Evolutionary conservation across 2,113 vertebrate species (phyloP).

Genomic region (Potamarius usumacintae): DNA sequence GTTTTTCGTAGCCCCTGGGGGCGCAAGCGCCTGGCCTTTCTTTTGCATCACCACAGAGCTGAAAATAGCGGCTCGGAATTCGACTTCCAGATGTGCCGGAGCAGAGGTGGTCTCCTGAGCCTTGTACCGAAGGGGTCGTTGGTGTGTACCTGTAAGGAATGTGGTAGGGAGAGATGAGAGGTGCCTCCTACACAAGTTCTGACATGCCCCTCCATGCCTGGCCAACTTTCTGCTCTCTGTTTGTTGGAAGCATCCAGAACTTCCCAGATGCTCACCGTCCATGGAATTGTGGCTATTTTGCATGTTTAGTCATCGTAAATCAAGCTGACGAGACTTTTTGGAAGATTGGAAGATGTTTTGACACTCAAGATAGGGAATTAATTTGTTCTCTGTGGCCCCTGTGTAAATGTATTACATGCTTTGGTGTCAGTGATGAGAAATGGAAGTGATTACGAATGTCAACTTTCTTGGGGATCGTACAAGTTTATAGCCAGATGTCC

Average conservation of each 20-base stretch:
- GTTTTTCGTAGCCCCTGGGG: slow-evolving; percentile 37
- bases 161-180: slow-evolving; percentile 36
- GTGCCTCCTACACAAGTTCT: slow-evolving; percentile 51
- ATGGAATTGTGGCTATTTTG: neutral
- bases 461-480: slow-evolving; percentile 13
- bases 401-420: slow-evolving; percentile 19
- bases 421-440: slow-evolving; percentile 7
- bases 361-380: neutral
- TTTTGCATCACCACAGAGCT: slow-evolving; percentile 55
- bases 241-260: slow-evolving; percentile 11
- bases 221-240: slow-evolving; percentile 42
- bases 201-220: slow-evolving; percentile 54
- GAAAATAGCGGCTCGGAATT: slow-evolving; percentile 63
- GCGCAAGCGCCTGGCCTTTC: slow-evolving; percentile 48
- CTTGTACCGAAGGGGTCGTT: slow-evolving; percentile 34
- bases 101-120: slow-evolving; percentile 59
- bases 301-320: neutral
- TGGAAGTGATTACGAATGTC: slow-evolving; percentile 22
- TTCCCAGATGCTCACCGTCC: neutral
- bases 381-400: neutral
- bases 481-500: slow-evolving; percentile 44
- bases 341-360: slow-evolving; percentile 8
- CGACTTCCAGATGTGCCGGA: slow-evolving; percentile 71
- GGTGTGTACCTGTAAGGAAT: slow-evolving; percentile 53
- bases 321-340: slow-evolving; percentile 1